Base-by-base conservation (phyloP, 2,797 vertebrate genomes). In the Periparus ater region DNA sequence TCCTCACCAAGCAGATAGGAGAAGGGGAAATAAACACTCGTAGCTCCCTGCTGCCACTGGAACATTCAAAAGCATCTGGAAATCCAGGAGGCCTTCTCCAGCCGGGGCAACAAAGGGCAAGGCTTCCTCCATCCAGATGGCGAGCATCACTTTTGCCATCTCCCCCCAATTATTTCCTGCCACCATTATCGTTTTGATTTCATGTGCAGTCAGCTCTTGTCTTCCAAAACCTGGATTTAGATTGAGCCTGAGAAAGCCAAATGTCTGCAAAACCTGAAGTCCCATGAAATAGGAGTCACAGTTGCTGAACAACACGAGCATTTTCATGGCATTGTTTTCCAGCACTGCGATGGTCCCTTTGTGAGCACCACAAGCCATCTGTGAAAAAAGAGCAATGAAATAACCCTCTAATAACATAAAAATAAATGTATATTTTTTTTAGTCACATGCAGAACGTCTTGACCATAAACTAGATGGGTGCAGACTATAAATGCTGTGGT, bases 11-110 rank as follows among this genome's bases (percentile, higher is more conserved):
- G 89, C 93, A 95, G 78, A 88, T 57, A 93, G 81, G 92, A 95
- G 92, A 91, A 95, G 93, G 85, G 92, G 96, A 94, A 97, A 96
- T 96, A 95, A 96, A 92, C 91, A 94, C 95, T 92, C 95, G 0
- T 66, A 89, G 93, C 95, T 91, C 94, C 94, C 78, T 93, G 92
- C 95, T 97, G 92, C 93, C 36, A 6, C 93, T 95, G 84, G 92
- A 95, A 91, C 89, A 58, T 91, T 94, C 85, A 94, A 93, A 95
- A 93, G 93, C 91, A 93, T 96, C 95, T 96, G 95, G 95, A 97
- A 96, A 97, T 95, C 82, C 82, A 92, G 78, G 85, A 96, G 91
- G 82, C 79, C 95, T 97, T 94, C 91, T 95, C 92, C 89, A 94
- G 87, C 81, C 48, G 38, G 38, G 85, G 78, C 89, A 85, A 85